Evolutionary conservation across 1,140 invertebrate species (phyloP), one percentile per base, ranked within the genome.

Genomic region (Formica selysi): DNA sequence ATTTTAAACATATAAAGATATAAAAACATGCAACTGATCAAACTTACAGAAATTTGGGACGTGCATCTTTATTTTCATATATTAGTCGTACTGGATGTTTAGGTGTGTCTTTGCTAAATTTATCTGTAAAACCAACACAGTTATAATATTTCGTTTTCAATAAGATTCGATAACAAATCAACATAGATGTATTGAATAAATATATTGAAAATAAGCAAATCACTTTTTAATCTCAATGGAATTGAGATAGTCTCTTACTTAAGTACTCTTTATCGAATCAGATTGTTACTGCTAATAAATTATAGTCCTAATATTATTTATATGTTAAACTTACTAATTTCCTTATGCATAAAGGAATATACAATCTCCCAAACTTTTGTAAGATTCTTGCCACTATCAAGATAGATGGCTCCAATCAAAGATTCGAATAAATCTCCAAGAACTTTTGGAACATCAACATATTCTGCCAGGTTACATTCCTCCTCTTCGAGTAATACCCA

Each of bases 391-490:
- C 96, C 96, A 92, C 96, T 97, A 95, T 99, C 99, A 11, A 99
- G 93, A 93, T 97, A 99, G 85, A 99, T 97, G 0, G 99, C 99
- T 8, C 98, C 99, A 71, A 98, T 97, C 0, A 99, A 92, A 0
- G 98, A 98, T 95, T 99, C 99, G 94, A 99, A 98, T 65, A 99
- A 96, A 94, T 99, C 99, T 4, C 98, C 98, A 16, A 99, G 95
- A n/a, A 97, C 97, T 96, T 99, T 99, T 0, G 99, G 99, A 0
- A 99, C 98, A 94, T 99, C 98, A 5, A 98, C 95, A 86, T 97
- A 96, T 89, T 97, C 96, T 0, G 97, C 96, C 13, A 98, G 93
- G 6, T 96, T 95, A 83, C 96, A 95, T 57, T 97, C 97, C 2
- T 96, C 94, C 91, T 98, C 97, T 90, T 97, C 96, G 1, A 97